phyloP scores from a whole-genome alignment of 2,113 vertebrate species.

The Elgaria multicarinata region DNA sequence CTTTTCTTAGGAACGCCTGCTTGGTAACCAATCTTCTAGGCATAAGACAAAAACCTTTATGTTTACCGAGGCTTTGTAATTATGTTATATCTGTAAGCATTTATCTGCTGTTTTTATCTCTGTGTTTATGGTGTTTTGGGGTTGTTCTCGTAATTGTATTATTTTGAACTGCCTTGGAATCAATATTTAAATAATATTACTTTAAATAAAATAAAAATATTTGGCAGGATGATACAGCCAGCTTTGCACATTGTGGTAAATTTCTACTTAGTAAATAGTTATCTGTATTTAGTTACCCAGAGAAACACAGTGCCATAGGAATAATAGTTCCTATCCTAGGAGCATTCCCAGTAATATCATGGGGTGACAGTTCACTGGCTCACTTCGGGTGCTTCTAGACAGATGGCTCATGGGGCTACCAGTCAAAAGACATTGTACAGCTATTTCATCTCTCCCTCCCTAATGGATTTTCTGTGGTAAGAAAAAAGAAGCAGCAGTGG shows the following conservation, averaged over 20 bases:
- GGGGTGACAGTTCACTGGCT: neutral
- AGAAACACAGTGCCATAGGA: neutral
- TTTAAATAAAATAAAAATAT: neutral
- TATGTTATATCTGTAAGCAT: neutral
- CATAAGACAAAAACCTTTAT: neutral
- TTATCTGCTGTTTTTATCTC: too few relatives aligned
- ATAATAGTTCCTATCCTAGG: neutral
- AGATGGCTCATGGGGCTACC: too few relatives aligned
- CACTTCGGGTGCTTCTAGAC: neutral
- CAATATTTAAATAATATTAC: too few relatives aligned
- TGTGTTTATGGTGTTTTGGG: too few relatives aligned
- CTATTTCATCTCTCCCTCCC: too few relatives aligned
- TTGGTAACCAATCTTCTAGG: neutral
- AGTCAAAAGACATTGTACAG: too few relatives aligned
- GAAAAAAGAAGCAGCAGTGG: too few relatives aligned
- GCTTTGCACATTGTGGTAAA: neutral
- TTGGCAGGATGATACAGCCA: neutral
- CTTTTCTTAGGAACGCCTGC: too few relatives aligned
- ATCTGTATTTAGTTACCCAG: neutral
- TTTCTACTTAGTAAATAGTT: neutral
- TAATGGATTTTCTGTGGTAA: too few relatives aligned
- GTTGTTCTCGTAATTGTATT: neutral
- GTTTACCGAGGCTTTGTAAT: neutral
- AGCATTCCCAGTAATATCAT: neutral
- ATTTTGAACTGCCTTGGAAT: neutral